A percentile compares a stretch with the other conserved stretches of the same genome.
Conservation (phyloP, 1,140 invertebrate genomes). For the Caerostris darwini region DNA sequence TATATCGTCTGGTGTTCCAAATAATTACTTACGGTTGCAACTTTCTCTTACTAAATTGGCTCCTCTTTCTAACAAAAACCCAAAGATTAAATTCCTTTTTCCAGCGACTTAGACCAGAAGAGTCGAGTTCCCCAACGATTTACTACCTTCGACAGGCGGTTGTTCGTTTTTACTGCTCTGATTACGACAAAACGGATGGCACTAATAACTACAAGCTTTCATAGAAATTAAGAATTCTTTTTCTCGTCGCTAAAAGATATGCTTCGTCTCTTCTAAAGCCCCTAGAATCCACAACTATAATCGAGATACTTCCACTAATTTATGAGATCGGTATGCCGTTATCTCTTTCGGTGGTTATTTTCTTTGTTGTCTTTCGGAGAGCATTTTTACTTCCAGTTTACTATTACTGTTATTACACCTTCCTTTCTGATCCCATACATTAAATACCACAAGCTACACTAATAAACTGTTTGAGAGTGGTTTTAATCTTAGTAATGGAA, state of each 20-base stretch:
- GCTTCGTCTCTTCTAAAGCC: constrained; percentile 3
- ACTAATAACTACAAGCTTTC: constrained; percentile 35
- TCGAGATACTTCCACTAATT: constrained; percentile 53
- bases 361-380: background rate
- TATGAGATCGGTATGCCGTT: constrained; percentile 20
- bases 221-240: constrained; percentile 57
- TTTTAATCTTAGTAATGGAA: constrained; percentile 54
- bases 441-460: constrained; percentile 25
- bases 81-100: background rate
- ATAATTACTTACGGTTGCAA: background rate
- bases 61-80: background rate
- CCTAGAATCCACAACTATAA: constrained; percentile 16
- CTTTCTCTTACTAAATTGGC: background rate
- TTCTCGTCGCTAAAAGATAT: constrained; percentile 19
- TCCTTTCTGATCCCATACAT: constrained; percentile 35
- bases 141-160: background rate
- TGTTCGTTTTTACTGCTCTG: constrained; percentile 53
- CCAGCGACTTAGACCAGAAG: background rate
- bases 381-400: background rate
- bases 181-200: constrained; percentile 29
- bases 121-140: background rate
- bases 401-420: constrained; percentile 26
- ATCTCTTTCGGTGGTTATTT: constrained; percentile 27
- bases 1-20: background rate
- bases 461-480: constrained; percentile 47